Conservation (phyloP, 1,140 invertebrate genomes). For the Sycophaga agraensis region DNA sequence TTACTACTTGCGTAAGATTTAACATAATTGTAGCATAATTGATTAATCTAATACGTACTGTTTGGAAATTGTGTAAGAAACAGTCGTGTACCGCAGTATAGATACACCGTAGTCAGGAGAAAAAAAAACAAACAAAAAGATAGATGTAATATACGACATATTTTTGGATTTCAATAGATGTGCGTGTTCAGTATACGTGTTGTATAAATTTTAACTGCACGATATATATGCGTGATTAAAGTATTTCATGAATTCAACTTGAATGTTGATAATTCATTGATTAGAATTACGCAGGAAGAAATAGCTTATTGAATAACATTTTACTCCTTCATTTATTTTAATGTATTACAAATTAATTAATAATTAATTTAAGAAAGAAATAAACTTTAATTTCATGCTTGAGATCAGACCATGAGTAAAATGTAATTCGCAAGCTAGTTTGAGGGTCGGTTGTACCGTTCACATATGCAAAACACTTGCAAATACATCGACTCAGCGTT, state of each 20-base stretch:
- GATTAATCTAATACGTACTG: slow-evolving; percentile 10
- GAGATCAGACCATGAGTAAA: no score
- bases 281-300: background rate
- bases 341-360: no score
- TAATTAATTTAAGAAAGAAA: no score
- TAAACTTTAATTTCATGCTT: no score
- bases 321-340: background rate
- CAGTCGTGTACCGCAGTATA: background rate
- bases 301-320: background rate
- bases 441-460: no score
- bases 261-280: background rate
- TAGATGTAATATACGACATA: slow-evolving; percentile 22
- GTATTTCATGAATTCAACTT: background rate
- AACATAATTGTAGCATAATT: slow-evolving; percentile 13
- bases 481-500: slow-evolving; percentile 8
- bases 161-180: slow-evolving; percentile 27
- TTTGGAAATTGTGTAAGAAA: slow-evolving; percentile 8
- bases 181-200: slow-evolving; percentile 21
- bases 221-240: slow-evolving; percentile 4
- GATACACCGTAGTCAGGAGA: slow-evolving; percentile 4
- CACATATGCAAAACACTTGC: background rate
- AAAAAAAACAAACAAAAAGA: background rate
- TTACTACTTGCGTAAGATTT: slow-evolving; percentile 9
- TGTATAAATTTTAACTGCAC: slow-evolving; percentile 11
- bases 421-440: background rate